Conservation (phyloP, 2,888 invertebrate species). For the Sisyra nigra region DNA sequence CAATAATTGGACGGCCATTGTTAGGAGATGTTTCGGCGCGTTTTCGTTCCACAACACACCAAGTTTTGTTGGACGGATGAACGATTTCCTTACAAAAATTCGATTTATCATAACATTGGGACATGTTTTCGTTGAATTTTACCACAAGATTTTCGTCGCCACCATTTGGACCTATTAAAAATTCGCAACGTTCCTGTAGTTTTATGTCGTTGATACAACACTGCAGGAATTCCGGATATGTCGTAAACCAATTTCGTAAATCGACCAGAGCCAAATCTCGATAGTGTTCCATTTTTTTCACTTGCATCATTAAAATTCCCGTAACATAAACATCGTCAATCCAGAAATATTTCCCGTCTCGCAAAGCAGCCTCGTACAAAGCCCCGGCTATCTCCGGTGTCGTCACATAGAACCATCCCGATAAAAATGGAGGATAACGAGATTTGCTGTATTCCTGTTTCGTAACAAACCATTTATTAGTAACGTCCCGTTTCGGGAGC, state of each 20-base stretch:
- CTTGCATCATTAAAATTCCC: slow-evolving; percentile 47
- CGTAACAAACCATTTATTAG: slow-evolving; percentile 70
- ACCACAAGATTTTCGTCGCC: slow-evolving; percentile 50
- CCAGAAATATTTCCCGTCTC: slow-evolving; percentile 62
- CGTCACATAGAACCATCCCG: slow-evolving; percentile 73
- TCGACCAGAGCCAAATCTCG: slow-evolving; percentile 18
- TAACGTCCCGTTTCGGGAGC: slow-evolving; percentile 43
- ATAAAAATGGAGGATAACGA: slow-evolving; percentile 57
- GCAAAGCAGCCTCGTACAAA: slow-evolving; percentile 34
- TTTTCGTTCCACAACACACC: slow-evolving; percentile 34
- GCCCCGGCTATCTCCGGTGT: slow-evolving; percentile 27
- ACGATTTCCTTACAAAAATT: slow-evolving; percentile 33
- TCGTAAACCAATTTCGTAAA: slow-evolving; percentile 44
- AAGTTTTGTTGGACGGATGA: slow-evolving; percentile 34
- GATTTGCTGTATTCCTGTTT: slow-evolving; percentile 40
- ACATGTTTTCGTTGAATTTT: slow-evolving; percentile 43
- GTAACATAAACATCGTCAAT: slow-evolving; percentile 82
- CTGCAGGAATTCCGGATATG: slow-evolving; percentile 52
- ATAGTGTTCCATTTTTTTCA: slow-evolving; percentile 35
- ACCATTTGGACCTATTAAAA: slow-evolving; percentile 62
- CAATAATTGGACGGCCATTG: slow-evolving; percentile 2
- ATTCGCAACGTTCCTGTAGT: slow-evolving; percentile 42
- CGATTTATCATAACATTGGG: slow-evolving; percentile 38
- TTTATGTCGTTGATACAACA: slow-evolving; percentile 54
- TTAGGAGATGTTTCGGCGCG: slow-evolving; percentile 1